These are phyloP conservation scores for Tetramorium alpestre DNA, from an alignment of 1,140 invertebrate genomes.

Conservation along the genomic window DNA sequence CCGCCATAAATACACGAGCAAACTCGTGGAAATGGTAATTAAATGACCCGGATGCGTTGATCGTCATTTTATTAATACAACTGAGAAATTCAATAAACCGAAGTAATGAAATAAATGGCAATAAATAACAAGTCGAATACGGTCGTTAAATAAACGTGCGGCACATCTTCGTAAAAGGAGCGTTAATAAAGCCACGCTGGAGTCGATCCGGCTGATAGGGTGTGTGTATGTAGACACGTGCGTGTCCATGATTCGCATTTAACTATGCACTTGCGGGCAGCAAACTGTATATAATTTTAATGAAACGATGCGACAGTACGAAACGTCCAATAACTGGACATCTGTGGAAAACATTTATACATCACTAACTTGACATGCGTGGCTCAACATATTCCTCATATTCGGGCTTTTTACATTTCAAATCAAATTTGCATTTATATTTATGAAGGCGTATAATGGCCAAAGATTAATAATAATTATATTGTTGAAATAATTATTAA, in stretches of 20 bases:
- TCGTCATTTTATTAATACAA: constrained; percentile 55
- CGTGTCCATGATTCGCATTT: constrained; percentile 37
- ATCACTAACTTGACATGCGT: constrained; percentile 35
- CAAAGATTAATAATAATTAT: constrained; percentile 41
- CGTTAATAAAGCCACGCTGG: constrained; percentile 52
- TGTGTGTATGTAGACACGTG: not conserved
- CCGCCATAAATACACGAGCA: constrained; percentile 47
- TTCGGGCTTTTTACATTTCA: constrained; percentile 25
- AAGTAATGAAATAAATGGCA: constrained; percentile 39
- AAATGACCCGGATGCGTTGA: constrained; percentile 52
- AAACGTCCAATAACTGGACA: constrained; percentile 52
- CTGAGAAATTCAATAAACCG: constrained; percentile 45
- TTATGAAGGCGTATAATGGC: not conserved
- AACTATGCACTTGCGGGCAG: constrained; percentile 33
- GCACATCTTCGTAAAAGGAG: constrained; percentile 62
- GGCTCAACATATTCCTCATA: constrained; percentile 16
- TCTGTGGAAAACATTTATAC: constrained; percentile 52
- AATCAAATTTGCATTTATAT: constrained; percentile 50
- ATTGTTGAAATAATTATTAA: constrained; percentile 20
- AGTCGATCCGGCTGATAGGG: not conserved
- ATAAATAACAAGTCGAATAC: constrained; percentile 46
- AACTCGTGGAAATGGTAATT: constrained; percentile 44
- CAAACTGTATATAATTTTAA: constrained; percentile 56
- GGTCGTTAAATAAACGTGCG: constrained; percentile 70
- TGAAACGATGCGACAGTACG: constrained; percentile 52